Evolutionary conservation across 1,140 invertebrate species (phyloP), one percentile per base, ranked within the genome.

Genomic region (Mizuhopecten yessoensis): DNA sequence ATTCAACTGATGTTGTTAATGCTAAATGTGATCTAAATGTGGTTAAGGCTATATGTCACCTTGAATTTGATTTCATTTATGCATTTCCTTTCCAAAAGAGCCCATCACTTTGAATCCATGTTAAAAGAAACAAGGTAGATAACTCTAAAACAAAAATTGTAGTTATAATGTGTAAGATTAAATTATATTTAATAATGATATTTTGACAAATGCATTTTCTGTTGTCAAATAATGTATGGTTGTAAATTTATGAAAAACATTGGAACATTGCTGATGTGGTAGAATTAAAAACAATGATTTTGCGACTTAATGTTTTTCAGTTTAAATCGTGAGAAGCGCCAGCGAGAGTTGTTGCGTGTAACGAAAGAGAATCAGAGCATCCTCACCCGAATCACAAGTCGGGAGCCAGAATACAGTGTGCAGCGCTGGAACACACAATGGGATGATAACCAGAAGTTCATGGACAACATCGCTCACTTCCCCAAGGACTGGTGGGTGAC

Each of bases 401-500:
- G 96, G 17, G 93, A 95, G 90, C 96, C 96, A 87, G 95, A 96
- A 89, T 96, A 96, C 91, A 95, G 94, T 86, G 94, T 94, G 15
- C 34, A 93, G 33, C 92, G 94, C 36, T 96, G 96, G 95, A 90
- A 95, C 33, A 34, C 93, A 13, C 94, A 96, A 33, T 96, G 96
- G 96, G 94, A 95, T 34, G 93, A 95, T 34, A 96, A 96, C 88
- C 95, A 96, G 89, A 93, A 94, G 87, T 96, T 95, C 87, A 95
- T 97, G 94, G 96, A 96, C 88, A 96, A 94, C 90, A 97, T 97
- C 91, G 95, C 96, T 17, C 94, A 94, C 49, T 97, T 93, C 91
- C 96, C 96, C n/a, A 94, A 94, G 87, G 95, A 96, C 29, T 96
- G 96, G 96, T 97, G 96, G 96, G 33, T 95, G 9, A 91, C 94